Conservation (phyloP, 2,888 invertebrate species). For the Chrysomela aeneicollis region DNA sequence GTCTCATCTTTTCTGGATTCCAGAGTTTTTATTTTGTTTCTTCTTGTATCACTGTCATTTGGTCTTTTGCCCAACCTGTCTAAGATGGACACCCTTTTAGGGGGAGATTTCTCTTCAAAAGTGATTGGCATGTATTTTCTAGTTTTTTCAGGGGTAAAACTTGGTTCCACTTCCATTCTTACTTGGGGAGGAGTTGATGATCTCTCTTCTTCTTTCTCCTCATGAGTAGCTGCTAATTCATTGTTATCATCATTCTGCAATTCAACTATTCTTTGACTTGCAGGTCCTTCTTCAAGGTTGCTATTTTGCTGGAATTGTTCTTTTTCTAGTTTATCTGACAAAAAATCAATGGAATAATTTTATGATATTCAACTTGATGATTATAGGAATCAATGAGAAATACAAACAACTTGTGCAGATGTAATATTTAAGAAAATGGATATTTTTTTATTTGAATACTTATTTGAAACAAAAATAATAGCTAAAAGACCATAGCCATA, state of each 20-base stretch:
- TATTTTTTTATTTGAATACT: too few relatives aligned
- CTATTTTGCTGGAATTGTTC: not conserved
- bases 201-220: not conserved
- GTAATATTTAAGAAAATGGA: too few relatives aligned
- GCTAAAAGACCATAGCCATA: too few relatives aligned
- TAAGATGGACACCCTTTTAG: conserved; percentile 59
- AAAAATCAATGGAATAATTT: not conserved
- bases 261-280: conserved; percentile 27
- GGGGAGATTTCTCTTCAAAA: conserved; percentile 37
- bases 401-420: too few relatives aligned
- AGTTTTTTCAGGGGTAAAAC: conserved; percentile 27
- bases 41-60: conserved; percentile 30
- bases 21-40: conserved; percentile 24
- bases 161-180: conserved; percentile 1
- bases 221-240: not conserved
- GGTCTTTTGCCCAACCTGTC: conserved; percentile 62
- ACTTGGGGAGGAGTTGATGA: not conserved
- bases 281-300: not conserved
- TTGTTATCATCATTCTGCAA: conserved; percentile 15
- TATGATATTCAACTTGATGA: too few relatives aligned
- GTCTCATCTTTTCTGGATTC: conserved; percentile 55
- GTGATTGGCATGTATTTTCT: conserved; percentile 36
- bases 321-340: conserved; percentile 16
- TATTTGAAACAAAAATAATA: too few relatives aligned
- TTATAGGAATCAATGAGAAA: too few relatives aligned